phyloP scores from a whole-genome alignment of 2,797 vertebrate genomes.

The Hybognathus amarus region DNA sequence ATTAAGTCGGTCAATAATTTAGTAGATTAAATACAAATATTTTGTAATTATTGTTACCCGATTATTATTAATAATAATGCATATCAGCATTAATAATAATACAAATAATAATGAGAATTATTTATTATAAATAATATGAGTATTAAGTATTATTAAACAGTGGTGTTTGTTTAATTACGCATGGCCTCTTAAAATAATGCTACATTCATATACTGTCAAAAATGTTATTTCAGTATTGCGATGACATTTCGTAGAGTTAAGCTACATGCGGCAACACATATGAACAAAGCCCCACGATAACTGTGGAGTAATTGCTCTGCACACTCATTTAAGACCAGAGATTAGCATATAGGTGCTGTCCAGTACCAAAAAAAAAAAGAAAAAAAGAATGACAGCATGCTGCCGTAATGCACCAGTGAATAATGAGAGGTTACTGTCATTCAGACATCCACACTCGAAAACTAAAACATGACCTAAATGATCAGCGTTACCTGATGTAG shows the following conservation, averaged over 20 bases:
- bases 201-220: constrained; percentile 29
- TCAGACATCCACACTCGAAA: constrained; percentile 26
- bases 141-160: background rate
- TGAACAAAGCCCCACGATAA: constrained; percentile 41
- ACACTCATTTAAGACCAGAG: constrained; percentile 32
- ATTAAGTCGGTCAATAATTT: background rate
- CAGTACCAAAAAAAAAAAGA: constrained; percentile 33
- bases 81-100: constrained; percentile 4
- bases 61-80: constrained; percentile 16
- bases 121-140: background rate
- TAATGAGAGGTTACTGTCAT: constrained; percentile 49
- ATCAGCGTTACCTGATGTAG: constrained; percentile 86
- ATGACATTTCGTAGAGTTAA: constrained; percentile 1
- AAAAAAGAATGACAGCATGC: constrained; percentile 40
- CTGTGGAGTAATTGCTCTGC: constrained; percentile 47
- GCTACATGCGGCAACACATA: constrained; percentile 20
- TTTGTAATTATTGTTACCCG: constrained; percentile 17
- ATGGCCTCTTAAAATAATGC: background rate
- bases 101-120: constrained; percentile 1
- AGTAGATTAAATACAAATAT: background rate
- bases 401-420: constrained; percentile 27
- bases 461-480: constrained; percentile 43
- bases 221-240: constrained; percentile 15
- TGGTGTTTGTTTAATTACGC: background rate
- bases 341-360: constrained; percentile 62